phyloP scores from a whole-genome alignment of 2,113 vertebrate genomes.

The Chunga burmeisteri region DNA sequence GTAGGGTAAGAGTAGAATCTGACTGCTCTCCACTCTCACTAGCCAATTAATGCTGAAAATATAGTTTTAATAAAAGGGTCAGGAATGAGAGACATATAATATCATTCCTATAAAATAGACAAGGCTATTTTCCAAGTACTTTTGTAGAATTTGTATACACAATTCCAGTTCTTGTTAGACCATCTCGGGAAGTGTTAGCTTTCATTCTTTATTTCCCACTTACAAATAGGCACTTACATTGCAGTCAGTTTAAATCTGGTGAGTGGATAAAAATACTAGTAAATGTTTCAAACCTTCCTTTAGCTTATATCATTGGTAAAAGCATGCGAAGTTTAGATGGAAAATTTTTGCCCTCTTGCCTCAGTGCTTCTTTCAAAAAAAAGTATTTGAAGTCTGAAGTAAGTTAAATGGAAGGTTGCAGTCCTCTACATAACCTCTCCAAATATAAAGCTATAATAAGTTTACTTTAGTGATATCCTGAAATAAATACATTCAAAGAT shows the following conservation, averaged over 20 bases:
- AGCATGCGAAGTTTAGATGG: not conserved
- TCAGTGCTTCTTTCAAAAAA: not conserved
- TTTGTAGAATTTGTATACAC: not conserved
- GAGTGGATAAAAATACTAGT: not conserved
- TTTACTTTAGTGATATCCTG: not conserved
- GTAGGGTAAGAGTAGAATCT: not conserved
- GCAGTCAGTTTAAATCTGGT: not conserved
- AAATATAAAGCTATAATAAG: not conserved
- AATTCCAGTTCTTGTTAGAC: not conserved
- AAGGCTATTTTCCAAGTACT: not conserved
- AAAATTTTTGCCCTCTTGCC: not conserved
- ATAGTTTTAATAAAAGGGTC: not conserved
- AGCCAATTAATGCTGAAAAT: not conserved
- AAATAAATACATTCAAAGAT: conserved; percentile 12
- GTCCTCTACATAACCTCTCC: not conserved
- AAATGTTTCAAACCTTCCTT: not conserved
- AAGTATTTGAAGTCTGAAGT: not conserved
- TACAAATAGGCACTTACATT: not conserved
- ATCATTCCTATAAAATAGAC: not conserved
- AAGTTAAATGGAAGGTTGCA: not conserved
- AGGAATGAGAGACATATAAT: not conserved
- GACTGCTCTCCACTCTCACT: not conserved
- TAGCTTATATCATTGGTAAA: not conserved
- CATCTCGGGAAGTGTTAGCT: not conserved
- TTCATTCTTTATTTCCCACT: not conserved